Percentiles rank a stretch among this genome's conserved stretches.
phyloP scores from a whole-genome alignment of 2,888 invertebrate species.

The Minunthozetes semirufus region DNA sequence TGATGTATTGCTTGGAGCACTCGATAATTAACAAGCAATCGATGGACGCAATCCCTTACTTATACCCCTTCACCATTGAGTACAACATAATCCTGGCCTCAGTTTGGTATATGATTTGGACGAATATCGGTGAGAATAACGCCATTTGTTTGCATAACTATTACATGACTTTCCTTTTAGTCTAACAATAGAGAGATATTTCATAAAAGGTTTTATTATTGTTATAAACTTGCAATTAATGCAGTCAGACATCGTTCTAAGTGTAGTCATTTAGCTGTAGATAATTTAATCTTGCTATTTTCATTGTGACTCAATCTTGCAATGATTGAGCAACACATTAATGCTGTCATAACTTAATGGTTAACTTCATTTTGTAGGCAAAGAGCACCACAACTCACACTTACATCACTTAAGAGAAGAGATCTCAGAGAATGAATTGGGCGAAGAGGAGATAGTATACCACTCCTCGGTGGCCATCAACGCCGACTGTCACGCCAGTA shows the following conservation, averaged over 20 bases:
- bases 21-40: conserved; percentile 35
- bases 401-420: conserved; percentile 39
- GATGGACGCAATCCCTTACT: conserved; percentile 50
- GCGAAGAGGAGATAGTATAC: conserved; percentile 42
- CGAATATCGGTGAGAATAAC: conserved; percentile 57
- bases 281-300: neutral
- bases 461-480: conserved; percentile 52
- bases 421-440: conserved; percentile 37
- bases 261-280: too few species aligned
- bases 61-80: conserved; percentile 72
- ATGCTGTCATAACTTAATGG: too few species aligned
- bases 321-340: too few species aligned
- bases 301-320: too few species aligned
- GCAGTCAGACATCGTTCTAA: too few species aligned
- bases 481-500: conserved; percentile 69
- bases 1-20: conserved; percentile 11
- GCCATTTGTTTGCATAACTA: neutral
- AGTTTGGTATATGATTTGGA: conserved; percentile 68
- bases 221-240: too few species aligned
- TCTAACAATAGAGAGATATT: neutral
- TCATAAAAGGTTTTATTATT: too few species aligned
- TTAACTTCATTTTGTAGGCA: too few species aligned
- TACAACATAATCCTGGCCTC: conserved; percentile 73
- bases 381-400: conserved; percentile 28
- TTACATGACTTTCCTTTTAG: neutral